Percentiles rank a stretch among this genome's conserved stretches.
phyloP scores from a whole-genome alignment of 2,797 vertebrate species.

The Alfaro cultratus region DNA sequence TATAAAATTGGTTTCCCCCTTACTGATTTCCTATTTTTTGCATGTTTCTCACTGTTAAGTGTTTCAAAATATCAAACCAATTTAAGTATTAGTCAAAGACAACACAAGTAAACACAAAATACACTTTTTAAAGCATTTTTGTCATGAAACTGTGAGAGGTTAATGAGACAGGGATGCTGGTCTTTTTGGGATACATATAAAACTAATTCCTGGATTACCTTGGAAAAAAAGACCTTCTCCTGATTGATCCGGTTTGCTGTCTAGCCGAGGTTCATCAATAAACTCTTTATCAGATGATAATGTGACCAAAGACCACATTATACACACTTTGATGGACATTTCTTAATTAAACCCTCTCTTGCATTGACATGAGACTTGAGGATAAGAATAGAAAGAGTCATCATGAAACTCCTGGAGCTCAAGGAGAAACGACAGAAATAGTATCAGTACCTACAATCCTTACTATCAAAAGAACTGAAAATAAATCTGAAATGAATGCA shows the following conservation, averaged over 20 bases:
- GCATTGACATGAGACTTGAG: slow-evolving; percentile 5
- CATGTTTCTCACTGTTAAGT: too few relatives aligned
- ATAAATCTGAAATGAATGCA: background rate
- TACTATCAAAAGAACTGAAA: background rate
- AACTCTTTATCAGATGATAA: slow-evolving; percentile 48
- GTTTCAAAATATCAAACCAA: too few relatives aligned
- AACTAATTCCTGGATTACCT: too few relatives aligned
- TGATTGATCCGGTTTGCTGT: background rate
- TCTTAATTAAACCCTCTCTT: slow-evolving; percentile 53
- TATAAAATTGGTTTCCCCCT: too few relatives aligned
- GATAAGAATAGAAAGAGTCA: slow-evolving; percentile 11
- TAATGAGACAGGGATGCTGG: background rate
- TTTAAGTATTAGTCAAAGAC: too few relatives aligned
- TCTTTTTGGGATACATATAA: background rate
- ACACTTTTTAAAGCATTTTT: too few relatives aligned
- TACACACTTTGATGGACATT: slow-evolving; percentile 45
- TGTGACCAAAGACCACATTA: slow-evolving; percentile 44
- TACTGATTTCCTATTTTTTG: too few relatives aligned
- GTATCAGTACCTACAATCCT: background rate
- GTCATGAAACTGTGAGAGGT: too few relatives aligned
- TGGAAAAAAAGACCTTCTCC: background rate
- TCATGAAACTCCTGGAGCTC: slow-evolving; percentile 1
- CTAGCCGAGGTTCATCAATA: background rate
- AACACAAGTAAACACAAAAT: too few relatives aligned
- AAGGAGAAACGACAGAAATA: background rate